A percentile compares a stretch with the other conserved stretches of the same genome.
Conservation (phyloP, 2,888 invertebrate species). For the Andricus quercusramuli region DNA sequence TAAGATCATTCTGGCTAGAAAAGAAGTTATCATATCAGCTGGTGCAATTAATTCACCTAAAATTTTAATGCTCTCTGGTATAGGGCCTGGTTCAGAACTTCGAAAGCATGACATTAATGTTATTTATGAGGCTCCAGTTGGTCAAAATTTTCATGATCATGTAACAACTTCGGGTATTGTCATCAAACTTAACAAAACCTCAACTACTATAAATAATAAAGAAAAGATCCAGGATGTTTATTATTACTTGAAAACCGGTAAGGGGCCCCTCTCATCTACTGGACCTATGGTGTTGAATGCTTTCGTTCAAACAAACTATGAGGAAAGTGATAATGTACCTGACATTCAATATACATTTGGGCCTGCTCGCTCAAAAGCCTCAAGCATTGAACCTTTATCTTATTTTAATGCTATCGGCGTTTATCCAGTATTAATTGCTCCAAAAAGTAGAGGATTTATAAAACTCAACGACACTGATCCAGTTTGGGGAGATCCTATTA, state of each 20-base stretch:
- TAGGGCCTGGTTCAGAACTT: slow-evolving; percentile 77
- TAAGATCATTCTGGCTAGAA: slow-evolving; percentile 72
- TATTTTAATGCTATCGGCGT: too few species aligned
- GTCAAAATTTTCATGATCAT: slow-evolving; percentile 80
- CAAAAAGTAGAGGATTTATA: background rate
- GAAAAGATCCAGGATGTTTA: slow-evolving; percentile 72
- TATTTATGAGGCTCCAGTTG: slow-evolving; percentile 77
- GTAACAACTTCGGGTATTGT: slow-evolving; percentile 74
- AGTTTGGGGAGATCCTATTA: slow-evolving; percentile 81
- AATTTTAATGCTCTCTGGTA: slow-evolving; percentile 80
- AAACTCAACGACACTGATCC: slow-evolving; percentile 34
- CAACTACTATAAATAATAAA: slow-evolving; percentile 65
- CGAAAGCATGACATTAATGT: slow-evolving; percentile 71
- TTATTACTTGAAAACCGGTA: slow-evolving; percentile 79
- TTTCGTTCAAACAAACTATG: slow-evolving; percentile 83
- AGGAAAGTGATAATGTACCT: slow-evolving; percentile 78
- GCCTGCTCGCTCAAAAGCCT: background rate
- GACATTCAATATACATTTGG: slow-evolving; percentile 79
- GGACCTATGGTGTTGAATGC: slow-evolving; percentile 81
- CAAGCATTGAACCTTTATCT: background rate
- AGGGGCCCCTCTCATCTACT: slow-evolving; percentile 79
- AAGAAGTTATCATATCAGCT: slow-evolving; percentile 80
- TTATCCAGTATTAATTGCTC: background rate
- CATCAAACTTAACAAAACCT: slow-evolving; percentile 64
- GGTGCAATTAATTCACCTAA: slow-evolving; percentile 79